These are phyloP conservation scores for Ophioninae sp. DNA, from an alignment of 2,888 invertebrate genomes.

Conservation along the genomic window DNA sequence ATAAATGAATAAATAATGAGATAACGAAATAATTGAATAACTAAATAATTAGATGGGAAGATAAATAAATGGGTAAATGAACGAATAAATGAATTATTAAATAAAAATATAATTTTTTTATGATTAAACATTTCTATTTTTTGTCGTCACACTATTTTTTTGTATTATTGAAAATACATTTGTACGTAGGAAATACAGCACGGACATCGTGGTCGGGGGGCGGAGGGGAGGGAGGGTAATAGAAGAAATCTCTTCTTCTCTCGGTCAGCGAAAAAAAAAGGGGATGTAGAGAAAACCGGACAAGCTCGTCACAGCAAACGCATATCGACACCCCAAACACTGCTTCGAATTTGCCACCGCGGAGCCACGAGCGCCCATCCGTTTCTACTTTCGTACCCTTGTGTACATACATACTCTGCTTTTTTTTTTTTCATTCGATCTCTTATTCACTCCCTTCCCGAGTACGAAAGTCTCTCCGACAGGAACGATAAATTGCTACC, in stretches of 20 bases:
- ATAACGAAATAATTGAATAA: not conserved
- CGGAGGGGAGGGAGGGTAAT: not conserved
- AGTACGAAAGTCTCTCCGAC: slow-evolving; percentile 71
- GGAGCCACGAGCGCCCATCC: slow-evolving; percentile 17
- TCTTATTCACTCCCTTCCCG: slow-evolving; percentile 40
- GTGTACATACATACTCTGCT: not conserved
- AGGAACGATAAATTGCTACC: slow-evolving; percentile 72
- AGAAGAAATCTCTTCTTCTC: not conserved
- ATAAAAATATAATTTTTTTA: not conserved
- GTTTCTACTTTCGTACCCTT: slow-evolving; percentile 10
- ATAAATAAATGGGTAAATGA: not conserved
- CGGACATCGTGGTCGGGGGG: not conserved
- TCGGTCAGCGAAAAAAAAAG: not conserved
- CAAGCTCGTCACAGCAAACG: not conserved
- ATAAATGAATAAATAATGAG: not conserved
- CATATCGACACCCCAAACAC: not conserved
- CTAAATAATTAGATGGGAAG: not conserved
- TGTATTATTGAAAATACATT: not conserved
- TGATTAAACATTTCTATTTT: not conserved
- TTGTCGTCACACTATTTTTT: not conserved
- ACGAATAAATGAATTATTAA: not conserved
- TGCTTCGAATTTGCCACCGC: slow-evolving; percentile 3
- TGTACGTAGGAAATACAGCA: not conserved
- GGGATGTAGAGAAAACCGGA: not conserved
- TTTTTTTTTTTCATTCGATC: slow-evolving; percentile 16